These are phyloP conservation scores for Sarcophaga bullata DNA, from an alignment of 1,140 invertebrate species.

Conservation along the genomic window DNA sequence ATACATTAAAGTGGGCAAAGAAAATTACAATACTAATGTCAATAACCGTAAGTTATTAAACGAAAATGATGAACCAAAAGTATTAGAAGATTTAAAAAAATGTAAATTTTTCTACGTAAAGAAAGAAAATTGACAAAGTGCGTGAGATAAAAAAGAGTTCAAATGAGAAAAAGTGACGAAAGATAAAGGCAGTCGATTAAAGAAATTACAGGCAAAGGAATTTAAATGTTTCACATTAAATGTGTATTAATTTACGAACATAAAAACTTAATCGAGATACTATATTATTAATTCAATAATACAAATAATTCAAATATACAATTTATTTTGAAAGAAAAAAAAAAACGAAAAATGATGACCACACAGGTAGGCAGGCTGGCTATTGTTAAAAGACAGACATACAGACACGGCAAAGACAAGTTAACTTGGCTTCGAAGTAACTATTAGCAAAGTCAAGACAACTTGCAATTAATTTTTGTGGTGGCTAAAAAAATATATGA, in stretches of 20 bases:
- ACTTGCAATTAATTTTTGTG: neutral
- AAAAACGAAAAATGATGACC: constrained; percentile 25
- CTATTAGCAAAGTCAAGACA: neutral
- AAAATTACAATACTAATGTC: constrained; percentile 55
- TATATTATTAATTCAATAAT: no score
- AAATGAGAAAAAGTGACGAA: neutral
- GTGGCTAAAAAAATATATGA: neutral
- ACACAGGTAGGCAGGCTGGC: constrained; percentile 2
- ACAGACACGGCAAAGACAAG: constrained; percentile 2
- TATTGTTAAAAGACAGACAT: neutral
- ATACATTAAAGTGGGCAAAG: constrained; percentile 13
- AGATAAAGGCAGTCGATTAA: neutral
- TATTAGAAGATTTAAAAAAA: neutral
- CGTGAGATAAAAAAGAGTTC: constrained; percentile 34
- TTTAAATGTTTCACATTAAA: no score
- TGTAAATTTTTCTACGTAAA: constrained; percentile 6
- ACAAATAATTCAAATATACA: neutral
- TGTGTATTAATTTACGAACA: no score
- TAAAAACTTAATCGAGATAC: no score
- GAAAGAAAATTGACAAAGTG: constrained; percentile 36
- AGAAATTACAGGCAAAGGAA: no score
- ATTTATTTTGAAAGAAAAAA: neutral
- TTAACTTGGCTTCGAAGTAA: neutral
- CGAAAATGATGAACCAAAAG: neutral
- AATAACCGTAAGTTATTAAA: constrained; percentile 59